Evolutionary conservation across 2,797 vertebrate species (phyloP), one percentile per base, ranked within the genome.

Genomic region (Cephalopachus bancanus): DNA sequence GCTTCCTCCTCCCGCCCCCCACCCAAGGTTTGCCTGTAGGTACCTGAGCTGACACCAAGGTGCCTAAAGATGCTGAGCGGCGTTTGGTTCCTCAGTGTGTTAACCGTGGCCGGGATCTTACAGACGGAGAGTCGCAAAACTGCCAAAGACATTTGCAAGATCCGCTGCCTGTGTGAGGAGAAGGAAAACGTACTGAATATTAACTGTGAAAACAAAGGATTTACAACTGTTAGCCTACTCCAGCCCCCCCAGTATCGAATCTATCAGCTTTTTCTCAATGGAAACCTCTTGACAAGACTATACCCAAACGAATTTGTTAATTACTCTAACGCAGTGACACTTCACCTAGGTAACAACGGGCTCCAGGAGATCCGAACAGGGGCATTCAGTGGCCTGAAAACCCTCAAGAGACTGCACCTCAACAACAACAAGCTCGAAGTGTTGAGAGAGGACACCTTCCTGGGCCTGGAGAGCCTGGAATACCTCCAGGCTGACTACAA

Each of bases 401-500:
- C 99, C 78, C 99, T 99, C 90, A 99, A 99, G 98, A 99, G 99
- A 94, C 98, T 99, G 89, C 99, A 99, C 97, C 98, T 99, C 93
- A 99, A 99, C 98, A 99, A 99, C 98, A 99, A 99, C 98, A 99
- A 99, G 97, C 98, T 99, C 96, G 99, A 99, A 98, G 99, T 99
- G 95, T 98, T 99, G 84, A 99, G 99, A 95, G 99, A 99, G 98
- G 99, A 99, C 98, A 99, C 99, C 0, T 99, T 99, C 94, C 97
- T 99, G 79, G 99, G 99, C 59, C 98, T 99, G 95, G 99, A 99
- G 98, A 99, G 99, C 97, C 98, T 99, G 97, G 99, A 99, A 98
- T 99, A 99, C 98, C 98, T 99, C 91, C 99, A 99, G 97, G 99
- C 99, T 2, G 99, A 99, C 98, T 99, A 99, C 97, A 99, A 99